Evolutionary conservation across 2,888 invertebrate genomes (phyloP).

Genomic region (Leptinotarsa juncta): DNA sequence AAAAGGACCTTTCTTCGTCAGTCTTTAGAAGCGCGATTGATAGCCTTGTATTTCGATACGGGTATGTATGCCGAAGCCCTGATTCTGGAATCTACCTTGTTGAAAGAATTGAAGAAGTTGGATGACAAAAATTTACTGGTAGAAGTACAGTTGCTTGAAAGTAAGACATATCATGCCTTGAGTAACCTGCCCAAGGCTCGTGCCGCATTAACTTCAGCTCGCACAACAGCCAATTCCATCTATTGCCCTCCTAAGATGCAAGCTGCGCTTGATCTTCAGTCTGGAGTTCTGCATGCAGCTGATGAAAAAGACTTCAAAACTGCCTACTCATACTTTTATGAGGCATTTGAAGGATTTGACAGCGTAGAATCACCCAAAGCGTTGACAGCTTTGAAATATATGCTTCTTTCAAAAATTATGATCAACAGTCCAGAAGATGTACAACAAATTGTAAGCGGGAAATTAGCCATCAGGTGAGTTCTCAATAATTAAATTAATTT

Average conservation of each 20-base stretch:
- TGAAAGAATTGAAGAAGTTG: constrained; percentile 96
- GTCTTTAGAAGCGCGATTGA: constrained; percentile 92
- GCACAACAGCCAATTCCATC: constrained; percentile 99
- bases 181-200: constrained; percentile 96
- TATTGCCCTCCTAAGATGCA: constrained; percentile 99
- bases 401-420: constrained; percentile 99
- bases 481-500: no score
- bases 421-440: constrained; percentile 97
- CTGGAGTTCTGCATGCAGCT: constrained; percentile 98
- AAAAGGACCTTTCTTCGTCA: constrained; percentile 96
- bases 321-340: constrained; percentile 99
- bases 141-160: constrained; percentile 97
- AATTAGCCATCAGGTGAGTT: constrained; percentile 85
- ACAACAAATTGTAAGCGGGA: constrained; percentile 93
- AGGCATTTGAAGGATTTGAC: constrained; percentile 98
- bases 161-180: constrained; percentile 98
- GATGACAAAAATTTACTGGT: constrained; percentile 99
- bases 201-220: constrained; percentile 95
- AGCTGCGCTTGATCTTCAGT: constrained; percentile 96
- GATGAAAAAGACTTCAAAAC: constrained; percentile 99
- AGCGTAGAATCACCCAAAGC: constrained; percentile 94
- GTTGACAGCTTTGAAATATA: constrained; percentile 96
- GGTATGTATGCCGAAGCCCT: constrained; percentile 90
- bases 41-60: constrained; percentile 94
- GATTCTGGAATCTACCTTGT: constrained; percentile 83